Base-by-base conservation (phyloP, 2,888 invertebrate species). In the Agrochola lychnidis region DNA sequence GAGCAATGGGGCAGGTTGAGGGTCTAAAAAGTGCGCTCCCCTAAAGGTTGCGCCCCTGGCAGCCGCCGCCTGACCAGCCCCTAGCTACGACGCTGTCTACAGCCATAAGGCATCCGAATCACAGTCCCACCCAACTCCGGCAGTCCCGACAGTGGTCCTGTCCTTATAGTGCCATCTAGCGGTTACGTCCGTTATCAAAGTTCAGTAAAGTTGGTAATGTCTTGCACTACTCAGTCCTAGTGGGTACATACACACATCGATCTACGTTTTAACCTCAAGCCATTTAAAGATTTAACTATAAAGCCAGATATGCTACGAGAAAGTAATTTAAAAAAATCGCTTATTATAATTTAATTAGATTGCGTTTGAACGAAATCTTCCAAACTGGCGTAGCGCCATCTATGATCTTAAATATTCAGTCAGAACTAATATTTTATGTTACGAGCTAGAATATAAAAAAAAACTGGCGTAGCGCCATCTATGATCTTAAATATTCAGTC, bases 391-490 rank as follows among this genome's bases (percentile, higher is more conserved):
- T 36, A 72, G 36, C 45, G 73, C 56, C 56, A 73, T 72, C 73
- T 73, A 57, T 73, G 45, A 6, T 36, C n/a, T 10, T 16, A 51
- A 51, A 36, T 14, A 56, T n/a, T 30, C 4, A 45, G 12, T 30
- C 16, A 22, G 22, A 45, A 45, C 30, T 57, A 45, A 72, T 56
- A 71, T n/a, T 51, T 14, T 22, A 30, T 4, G 30, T 67, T 51
- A 67, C 9, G n/a, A n/a, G n/a, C 66, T n/a, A n/a, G n/a, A n/a
- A n/a, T n/a, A n/a, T n/a, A n/a, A n/a, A n/a, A n/a, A n/a, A n/a
- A n/a, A n/a, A n/a, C n/a, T n/a, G n/a, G n/a, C n/a, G n/a, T 36
- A 72, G 36, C 45, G 73, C 56, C 56, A 73, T 72, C 73, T 73
- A 57, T 73, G 45, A 6, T 36, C n/a, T 10, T 16, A 51, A 51